Evolutionary conservation across 2,113 vertebrate genomes (phyloP).

Genomic region (Petromus typicus): DNA sequence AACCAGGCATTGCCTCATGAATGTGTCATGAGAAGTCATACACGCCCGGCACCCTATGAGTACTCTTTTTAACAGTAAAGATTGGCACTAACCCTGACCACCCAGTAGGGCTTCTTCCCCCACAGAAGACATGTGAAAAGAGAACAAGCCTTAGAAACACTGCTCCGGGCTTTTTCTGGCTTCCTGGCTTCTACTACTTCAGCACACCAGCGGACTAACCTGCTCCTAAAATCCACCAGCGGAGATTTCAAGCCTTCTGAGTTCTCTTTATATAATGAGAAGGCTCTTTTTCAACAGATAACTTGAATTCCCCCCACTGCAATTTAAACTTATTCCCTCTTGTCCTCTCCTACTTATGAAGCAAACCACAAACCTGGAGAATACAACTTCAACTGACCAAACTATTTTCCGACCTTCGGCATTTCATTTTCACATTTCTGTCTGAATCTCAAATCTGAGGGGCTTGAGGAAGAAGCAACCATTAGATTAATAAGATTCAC

Average conservation of each 20-base stretch:
- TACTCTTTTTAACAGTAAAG: background rate
- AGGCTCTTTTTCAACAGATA: constrained; percentile 11
- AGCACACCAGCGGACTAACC: background rate
- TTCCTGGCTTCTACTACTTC: background rate
- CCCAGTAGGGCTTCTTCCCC: background rate
- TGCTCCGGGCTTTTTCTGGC: background rate
- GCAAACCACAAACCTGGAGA: background rate
- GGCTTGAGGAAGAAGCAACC: constrained; percentile 40
- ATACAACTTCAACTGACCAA: background rate
- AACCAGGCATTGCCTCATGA: background rate
- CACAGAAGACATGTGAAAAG: background rate
- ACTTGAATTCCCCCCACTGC: constrained; percentile 28
- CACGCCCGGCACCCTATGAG: background rate
- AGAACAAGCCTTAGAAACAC: background rate
- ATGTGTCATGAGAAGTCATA: constrained; percentile 1
- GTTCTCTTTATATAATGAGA: constrained; percentile 23
- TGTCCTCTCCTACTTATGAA: background rate
- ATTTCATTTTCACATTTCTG: constrained; percentile 54
- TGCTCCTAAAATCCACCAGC: constrained; percentile 21
- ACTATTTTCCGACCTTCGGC: constrained; percentile 48
- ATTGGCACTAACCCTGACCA: background rate
- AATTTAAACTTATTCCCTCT: constrained; percentile 29
- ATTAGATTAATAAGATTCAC: constrained; percentile 71
- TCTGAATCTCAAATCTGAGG: constrained; percentile 57
- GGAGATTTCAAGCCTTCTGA: constrained; percentile 42